Evolutionary conservation across 2,797 vertebrate species (phyloP), one percentile per base, ranked within the genome.

Genomic region (Cichlasoma orientale): DNA sequence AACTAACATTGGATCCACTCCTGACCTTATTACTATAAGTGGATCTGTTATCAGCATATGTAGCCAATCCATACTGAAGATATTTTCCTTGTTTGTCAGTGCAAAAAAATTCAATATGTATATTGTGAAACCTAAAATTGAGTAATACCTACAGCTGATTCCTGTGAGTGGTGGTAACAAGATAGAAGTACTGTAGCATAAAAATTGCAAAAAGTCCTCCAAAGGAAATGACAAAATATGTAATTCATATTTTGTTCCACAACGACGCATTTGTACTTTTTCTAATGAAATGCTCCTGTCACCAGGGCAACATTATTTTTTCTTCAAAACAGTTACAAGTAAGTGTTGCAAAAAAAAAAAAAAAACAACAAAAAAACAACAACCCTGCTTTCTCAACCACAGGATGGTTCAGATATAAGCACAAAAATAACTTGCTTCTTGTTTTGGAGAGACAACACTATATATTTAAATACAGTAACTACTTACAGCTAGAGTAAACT

Each of bases 201-300:
- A 50, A 11, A 68, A 50, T n/a, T 1, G 41, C 10, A n/a, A 50
- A 68, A 50, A 8, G 25, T 29, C 41, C 61, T 68, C 41, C 41
- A 29, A 68, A 68, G 27, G 10, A 50, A 68, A 13, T 29, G 63
- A 68, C 10, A 50, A 50, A 68, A 50, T 68, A 13, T 4, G 44
- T 68, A n/a, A 68, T 50, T 68, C 10, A 68, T 50, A 29, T 50
- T 10, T 50, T 29, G 63, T 68, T 68, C 41, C 53, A 56, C 69
- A 72, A 38, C 14, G 56, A 56, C 5, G 16, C 70, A 56, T 50
- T 68, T 68, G 9, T 41, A 72, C 23, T 55, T 55, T 55, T 71
- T 71, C 52, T 55, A 71, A 68, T 68, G 19, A 50, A 50, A 47
- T 50, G 25, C 44, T 50, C 41, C 44, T 68, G 63, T 68, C 63